Evolutionary conservation across 2,888 invertebrate species (phyloP), one percentile per base, ranked within the genome.

Genomic region (Mylabris sibirica): DNA sequence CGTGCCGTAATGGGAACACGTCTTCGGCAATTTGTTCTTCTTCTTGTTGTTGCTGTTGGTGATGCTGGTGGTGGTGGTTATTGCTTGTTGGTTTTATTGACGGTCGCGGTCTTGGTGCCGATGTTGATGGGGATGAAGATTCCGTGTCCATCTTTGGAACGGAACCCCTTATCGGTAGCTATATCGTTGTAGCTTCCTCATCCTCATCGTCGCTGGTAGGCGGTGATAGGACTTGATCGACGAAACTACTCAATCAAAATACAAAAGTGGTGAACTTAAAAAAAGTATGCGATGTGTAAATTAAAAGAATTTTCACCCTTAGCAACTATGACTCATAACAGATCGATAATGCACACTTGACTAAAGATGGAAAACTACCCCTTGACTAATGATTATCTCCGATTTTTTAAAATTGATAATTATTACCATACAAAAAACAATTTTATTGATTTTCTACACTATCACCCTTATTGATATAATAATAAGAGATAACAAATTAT

Each of bases 1-100:
- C 90, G 77, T 87, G 83, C 60, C 79, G 79, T 63, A 87, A 76
- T 2, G 85, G 86, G 57, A 74, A 72, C 3, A 63, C 70, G 57
- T 70, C 66, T 9, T 17, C 60, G 20, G 12, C 62, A 3, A 49
- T n/a, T 44, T 44, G 35, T 61, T 59, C 17, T 17, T 34, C 30
- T 0, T 30, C 30, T 30, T 30, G 30, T 30, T 30, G 30, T 4
- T 30, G 30, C 5, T 8, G n/a, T n/a, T n/a, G n/a, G n/a, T n/a
- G n/a, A n/a, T n/a, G n/a, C n/a, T n/a, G n/a, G n/a, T n/a, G n/a
- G n/a, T n/a, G n/a, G n/a, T n/a, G n/a, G n/a, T n/a, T n/a, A n/a
- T n/a, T n/a, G n/a, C n/a, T n/a, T n/a, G n/a, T n/a, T n/a, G n/a
- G n/a, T n/a, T n/a, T n/a, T n/a, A n/a, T 30, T 30, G 8, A 6